Conservation (phyloP, 2,888 invertebrate species). For the Stenchaetothrips biformis region DNA sequence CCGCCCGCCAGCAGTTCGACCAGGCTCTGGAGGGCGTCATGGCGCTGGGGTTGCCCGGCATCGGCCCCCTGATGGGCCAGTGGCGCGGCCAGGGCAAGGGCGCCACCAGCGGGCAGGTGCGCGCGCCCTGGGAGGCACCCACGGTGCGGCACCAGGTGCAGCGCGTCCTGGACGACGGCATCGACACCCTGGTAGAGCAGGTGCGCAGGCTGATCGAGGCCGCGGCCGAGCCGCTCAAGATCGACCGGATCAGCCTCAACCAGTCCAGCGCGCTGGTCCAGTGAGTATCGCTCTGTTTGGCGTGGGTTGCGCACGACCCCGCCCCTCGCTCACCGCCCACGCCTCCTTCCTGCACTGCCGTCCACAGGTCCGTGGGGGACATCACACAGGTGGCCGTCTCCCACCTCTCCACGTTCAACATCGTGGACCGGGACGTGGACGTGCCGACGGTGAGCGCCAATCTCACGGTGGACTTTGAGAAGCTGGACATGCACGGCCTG, state of each 20-base stretch:
- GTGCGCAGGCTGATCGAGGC: constrained; percentile 22
- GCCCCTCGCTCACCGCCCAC: too few relatives aligned
- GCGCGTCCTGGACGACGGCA: background rate
- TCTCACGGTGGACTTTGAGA: background rate
- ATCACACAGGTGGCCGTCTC: background rate
- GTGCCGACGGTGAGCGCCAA: background rate
- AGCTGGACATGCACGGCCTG: background rate
- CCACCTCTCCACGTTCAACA: background rate
- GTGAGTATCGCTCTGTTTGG: too few relatives aligned
- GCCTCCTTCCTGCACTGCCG: too few relatives aligned
- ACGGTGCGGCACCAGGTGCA: too few relatives aligned
- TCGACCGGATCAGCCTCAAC: background rate
- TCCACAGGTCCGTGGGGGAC: too few relatives aligned
- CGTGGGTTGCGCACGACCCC: too few relatives aligned
- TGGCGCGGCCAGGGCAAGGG: background rate
- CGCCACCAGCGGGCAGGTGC: background rate
- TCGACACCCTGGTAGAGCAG: constrained; percentile 26
- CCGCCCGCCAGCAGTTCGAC: background rate
- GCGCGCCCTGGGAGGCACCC: too few relatives aligned
- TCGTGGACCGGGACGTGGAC: background rate
- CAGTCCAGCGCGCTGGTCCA: background rate
- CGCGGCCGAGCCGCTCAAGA: constrained; percentile 1
- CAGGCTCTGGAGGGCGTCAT: background rate
- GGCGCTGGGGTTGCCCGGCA: background rate
- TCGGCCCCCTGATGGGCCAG: background rate